Evolutionary conservation across 2,888 invertebrate species (phyloP), one percentile per base, ranked within the genome.

Genomic region (Eupithecia inturbata): DNA sequence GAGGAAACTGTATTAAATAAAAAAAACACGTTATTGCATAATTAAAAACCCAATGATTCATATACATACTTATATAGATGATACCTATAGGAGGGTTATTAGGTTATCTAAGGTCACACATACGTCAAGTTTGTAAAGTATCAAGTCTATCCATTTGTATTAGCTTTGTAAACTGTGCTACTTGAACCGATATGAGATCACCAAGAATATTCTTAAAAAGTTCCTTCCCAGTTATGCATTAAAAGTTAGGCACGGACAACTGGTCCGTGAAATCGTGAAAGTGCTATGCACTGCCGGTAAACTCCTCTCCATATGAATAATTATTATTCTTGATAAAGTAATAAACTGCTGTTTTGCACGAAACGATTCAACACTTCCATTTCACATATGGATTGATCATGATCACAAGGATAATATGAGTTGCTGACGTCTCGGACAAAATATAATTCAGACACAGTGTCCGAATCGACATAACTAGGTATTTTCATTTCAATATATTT

Each of bases 101-200:
- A 72, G 75, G 75, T 75, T 75, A 75, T 75, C 75, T n/a, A 41
- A 33, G 31, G 62, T 69, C 66, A 70, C 71, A 75, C 69, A 71
- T 69, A 64, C 63, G 63, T 64, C n/a, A 64, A 36, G 71, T 66
- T 64, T 64, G 22, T 19, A 22, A 63, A 16, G 33, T 33, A 64
- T 9, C n/a, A n/a, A n/a, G n/a, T n/a, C n/a, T n/a, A n/a, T n/a
- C 62, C 62, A 36, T 73, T 70, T 64, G 26, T 26, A 57, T 57
- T 57, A 57, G 57, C 62, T 19, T 62, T 62, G 31, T 31, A 62
- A 31, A 62, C 14, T 62, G 16, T 16, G 31, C 19, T 63, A 16
- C 10, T 60, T 28, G 28, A 28, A 62, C 62, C 62, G 14, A 31
- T 31, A 19, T 62, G 19, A 62, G 28, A 62, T 62, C 31, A 31